Evolutionary conservation across 2,888 invertebrate species (phyloP).

Genomic region (Opisthograptis luteolata): DNA sequence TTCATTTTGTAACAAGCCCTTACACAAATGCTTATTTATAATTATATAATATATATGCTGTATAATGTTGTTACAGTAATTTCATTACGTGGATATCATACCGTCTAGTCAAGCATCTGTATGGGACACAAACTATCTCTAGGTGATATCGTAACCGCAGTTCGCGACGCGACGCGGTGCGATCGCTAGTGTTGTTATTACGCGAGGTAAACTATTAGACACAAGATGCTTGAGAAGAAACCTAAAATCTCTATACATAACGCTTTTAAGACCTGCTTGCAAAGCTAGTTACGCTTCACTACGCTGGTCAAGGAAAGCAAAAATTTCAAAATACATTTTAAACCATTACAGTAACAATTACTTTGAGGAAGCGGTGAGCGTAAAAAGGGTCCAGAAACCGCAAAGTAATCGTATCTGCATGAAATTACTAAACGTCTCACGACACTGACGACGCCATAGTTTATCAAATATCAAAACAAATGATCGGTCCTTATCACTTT

Average conservation of each 20-base stretch:
- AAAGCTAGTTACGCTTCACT: conserved; percentile 73
- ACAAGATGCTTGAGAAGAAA: conserved; percentile 80
- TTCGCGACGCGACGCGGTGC: conserved; percentile 18
- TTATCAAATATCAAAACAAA: conserved; percentile 83
- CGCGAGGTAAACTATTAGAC: conserved; percentile 51
- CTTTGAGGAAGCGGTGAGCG: conserved; percentile 81
- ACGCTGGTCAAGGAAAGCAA: conserved; percentile 75
- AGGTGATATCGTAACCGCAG: conserved; percentile 20
- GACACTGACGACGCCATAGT: conserved; percentile 79
- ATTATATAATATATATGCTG: conserved; percentile 76
- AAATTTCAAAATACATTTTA: conserved; percentile 74
- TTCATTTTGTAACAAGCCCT: conserved; percentile 85
- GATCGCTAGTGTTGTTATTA: conserved; percentile 37
- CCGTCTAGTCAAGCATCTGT: conserved; percentile 78
- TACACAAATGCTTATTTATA: conserved; percentile 85
- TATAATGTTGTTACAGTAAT: conserved; percentile 84
- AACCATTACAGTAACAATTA: conserved; percentile 76
- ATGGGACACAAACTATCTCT: conserved; percentile 49
- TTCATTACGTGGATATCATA: conserved; percentile 83
- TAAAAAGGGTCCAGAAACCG: conserved; percentile 81
- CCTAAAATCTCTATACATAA: conserved; percentile 82
- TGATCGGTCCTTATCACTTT: conserved; percentile 84
- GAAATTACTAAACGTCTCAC: conserved; percentile 75
- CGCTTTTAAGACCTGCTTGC: conserved; percentile 76
- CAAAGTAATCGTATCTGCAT: conserved; percentile 79